Evolutionary conservation across 2,113 vertebrate species (phyloP).

Genomic region (Fulmarus glacialis): DNA sequence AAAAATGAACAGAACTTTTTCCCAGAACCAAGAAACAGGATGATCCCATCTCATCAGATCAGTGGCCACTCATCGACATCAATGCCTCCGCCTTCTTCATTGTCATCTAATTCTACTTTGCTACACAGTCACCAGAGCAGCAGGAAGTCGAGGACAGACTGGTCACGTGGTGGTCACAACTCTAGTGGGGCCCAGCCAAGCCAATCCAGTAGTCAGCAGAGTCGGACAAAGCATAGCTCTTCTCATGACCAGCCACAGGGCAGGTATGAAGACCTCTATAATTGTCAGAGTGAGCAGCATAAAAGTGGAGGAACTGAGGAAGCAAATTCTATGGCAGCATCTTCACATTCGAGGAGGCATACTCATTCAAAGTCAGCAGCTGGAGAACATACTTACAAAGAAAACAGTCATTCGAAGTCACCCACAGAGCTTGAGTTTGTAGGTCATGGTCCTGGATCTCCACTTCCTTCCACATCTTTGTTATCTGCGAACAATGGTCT

Average conservation of each 20-base stretch:
- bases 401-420: conserved; percentile 82
- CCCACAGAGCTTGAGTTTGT: conserved; percentile 83
- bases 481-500: conserved; percentile 81
- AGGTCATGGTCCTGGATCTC: conserved; percentile 80
- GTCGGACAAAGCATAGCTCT: conserved; percentile 79
- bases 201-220: conserved; percentile 72
- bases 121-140: conserved; percentile 78
- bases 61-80: conserved; percentile 58
- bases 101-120: conserved; percentile 76
- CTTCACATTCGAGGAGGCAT: conserved; percentile 80
- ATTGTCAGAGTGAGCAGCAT: conserved; percentile 85
- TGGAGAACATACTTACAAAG: conserved; percentile 79
- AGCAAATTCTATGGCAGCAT: conserved; percentile 75
- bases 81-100: conserved; percentile 76
- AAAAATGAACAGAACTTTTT: conserved; percentile 85
- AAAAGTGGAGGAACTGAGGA: conserved; percentile 78
- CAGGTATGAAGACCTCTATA: conserved; percentile 86
- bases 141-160: conserved; percentile 88
- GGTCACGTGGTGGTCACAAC: conserved; percentile 81
- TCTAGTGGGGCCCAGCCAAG: conserved; percentile 68
- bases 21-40: conserved; percentile 80
- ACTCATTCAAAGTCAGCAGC: conserved; percentile 73
- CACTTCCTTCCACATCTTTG: conserved; percentile 90
- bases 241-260: conserved; percentile 82
- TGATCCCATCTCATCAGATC: conserved; percentile 77